Base-by-base conservation (phyloP, 2,113 vertebrate genomes). In the Bathybates hornii region DNA sequence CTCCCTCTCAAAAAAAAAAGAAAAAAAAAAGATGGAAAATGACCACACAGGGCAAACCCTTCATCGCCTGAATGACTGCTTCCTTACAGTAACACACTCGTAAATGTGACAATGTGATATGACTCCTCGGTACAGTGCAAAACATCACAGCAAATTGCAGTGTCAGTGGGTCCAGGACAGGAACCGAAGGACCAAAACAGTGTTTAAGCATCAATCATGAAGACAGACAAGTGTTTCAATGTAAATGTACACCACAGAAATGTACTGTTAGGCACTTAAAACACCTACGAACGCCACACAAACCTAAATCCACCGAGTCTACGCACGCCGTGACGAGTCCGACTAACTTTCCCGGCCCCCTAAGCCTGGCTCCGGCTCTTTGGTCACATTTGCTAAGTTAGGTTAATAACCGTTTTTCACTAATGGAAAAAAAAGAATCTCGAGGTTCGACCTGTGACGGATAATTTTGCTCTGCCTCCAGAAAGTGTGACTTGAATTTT, bases 101-200 rank as follows among this genome's bases (percentile, higher is more conserved):
- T 54, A 13, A 68, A 27, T 4, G 82, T 57, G 80, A 66, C 29
- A 43, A 19, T 84, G 82, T 56, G 66, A 71, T 38, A 68, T 9
- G 83, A 57, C 88, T 86, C 78, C 68, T 71, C 3, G 1, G n/a
- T 48, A 48, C 86, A 80, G 82, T 76, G 88, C 88, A 86, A 87
- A 88, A 80, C 81, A 80, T 88, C 81, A 84, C 81, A 85, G 86
- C 87, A 81, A 88, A 73, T 78, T 71, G 89, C 85, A 87, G 92
- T 5, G 84, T 81, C 73, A 85, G 45, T 54, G 90, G 32, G 85
- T 79, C 34, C 57, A 45, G 19, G 73, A 76, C 57, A 89, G 29
- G 78, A 83, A 27, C 19, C 1, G 34, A 27, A 57, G 24, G 68
- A 83, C 57, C 32, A 19, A 54, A 80, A 63, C 83, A 54, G 87